These are phyloP conservation scores for Stercorarius parasiticus DNA, from an alignment of 2,113 vertebrate genomes.

Conservation along the genomic window DNA sequence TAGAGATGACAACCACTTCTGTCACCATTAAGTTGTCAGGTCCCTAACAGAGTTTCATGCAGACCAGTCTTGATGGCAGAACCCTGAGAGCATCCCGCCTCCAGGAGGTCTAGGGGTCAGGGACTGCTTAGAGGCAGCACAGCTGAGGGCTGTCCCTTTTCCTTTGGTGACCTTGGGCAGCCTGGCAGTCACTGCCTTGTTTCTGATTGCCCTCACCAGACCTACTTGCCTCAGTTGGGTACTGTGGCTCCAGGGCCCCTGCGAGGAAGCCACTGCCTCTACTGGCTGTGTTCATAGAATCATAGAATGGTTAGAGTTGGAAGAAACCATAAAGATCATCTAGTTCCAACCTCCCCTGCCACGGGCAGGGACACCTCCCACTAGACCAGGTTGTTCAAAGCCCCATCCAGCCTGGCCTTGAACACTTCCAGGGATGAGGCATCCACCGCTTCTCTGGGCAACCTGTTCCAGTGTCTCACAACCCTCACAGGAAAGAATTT, in stretches of 20 bases:
- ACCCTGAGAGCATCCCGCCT: not conserved
- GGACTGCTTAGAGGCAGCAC: not conserved
- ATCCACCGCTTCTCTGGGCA: not conserved
- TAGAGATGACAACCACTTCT: not conserved
- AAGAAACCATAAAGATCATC: not conserved
- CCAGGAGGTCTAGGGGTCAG: too few species aligned
- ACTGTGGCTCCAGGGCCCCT: accelerated
- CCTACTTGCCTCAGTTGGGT: not conserved
- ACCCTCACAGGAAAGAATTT: not conserved
- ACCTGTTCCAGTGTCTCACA: not conserved
- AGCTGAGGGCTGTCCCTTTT: not conserved
- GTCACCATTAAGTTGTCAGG: not conserved
- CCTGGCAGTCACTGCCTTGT: accelerated
- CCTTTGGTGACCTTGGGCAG: not conserved
- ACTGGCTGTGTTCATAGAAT: not conserved
- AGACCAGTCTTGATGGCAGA: not conserved
- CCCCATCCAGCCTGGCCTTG: not conserved
- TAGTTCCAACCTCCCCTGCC: not conserved
- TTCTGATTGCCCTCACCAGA: not conserved
- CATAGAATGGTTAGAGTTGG: not conserved
- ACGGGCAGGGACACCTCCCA: not conserved
- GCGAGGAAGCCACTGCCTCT: not conserved
- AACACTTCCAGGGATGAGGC: not conserved
- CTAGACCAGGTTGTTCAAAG: not conserved
- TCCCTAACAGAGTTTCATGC: not conserved